Conservation (phyloP, 2,888 invertebrate species). For the Cheilosia impressa region DNA sequence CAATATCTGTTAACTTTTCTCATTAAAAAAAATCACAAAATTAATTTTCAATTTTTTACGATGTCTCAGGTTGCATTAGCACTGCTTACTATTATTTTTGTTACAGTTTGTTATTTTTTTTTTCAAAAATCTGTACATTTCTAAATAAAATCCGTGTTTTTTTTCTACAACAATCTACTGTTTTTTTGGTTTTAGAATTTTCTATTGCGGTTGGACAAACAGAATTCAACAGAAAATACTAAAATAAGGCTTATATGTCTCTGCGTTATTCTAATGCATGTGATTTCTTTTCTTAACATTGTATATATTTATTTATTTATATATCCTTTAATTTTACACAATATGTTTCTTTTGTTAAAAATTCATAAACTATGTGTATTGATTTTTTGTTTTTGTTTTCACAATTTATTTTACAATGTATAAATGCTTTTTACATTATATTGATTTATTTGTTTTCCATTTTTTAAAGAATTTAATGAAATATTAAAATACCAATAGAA, state of each 20-base stretch:
- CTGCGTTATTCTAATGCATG: constrained; percentile 68
- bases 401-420: constrained; percentile 66
- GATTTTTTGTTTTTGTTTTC: constrained; percentile 48
- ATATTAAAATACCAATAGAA: constrained; percentile 43
- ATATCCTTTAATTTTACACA: constrained; percentile 24
- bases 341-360: constrained; percentile 59
- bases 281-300: constrained; percentile 57
- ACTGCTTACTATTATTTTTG: constrained; percentile 33
- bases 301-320: constrained; percentile 37
- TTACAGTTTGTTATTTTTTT: constrained; percentile 21
- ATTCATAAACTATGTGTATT: constrained; percentile 71
- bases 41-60: constrained; percentile 63
- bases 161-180: constrained; percentile 48
- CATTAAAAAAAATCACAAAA: constrained; percentile 73
- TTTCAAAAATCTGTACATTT: constrained; percentile 57
- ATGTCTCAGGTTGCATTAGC: constrained; percentile 61
- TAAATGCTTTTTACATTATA: constrained; percentile 72
- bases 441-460: constrained; percentile 42
- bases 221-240: constrained; percentile 17
- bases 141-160: constrained; percentile 48
- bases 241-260: constrained; percentile 68
- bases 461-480: constrained; percentile 33
- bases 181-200: constrained; percentile 24
- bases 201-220: constrained; percentile 59
- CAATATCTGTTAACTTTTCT: constrained; percentile 74